These are phyloP conservation scores for Scolopax bukidnonensis DNA, from an alignment of 2,797 vertebrate genomes.

Conservation along the genomic window DNA sequence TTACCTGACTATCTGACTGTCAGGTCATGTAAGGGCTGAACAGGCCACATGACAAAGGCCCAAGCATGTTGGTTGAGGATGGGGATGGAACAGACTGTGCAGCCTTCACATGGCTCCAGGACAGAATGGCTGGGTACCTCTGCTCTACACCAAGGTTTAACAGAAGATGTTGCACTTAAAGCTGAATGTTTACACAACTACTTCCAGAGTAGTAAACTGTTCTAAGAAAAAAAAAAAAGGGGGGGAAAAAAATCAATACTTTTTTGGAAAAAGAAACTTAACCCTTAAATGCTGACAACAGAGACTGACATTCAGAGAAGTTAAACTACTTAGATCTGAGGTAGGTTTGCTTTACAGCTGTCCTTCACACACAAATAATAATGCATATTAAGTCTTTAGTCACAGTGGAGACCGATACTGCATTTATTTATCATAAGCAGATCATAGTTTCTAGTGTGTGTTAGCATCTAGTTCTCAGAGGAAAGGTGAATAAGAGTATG, in stretches of 20 bases:
- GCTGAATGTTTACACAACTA: background rate
- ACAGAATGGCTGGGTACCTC: background rate
- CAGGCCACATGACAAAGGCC: accelerated
- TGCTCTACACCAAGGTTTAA: background rate
- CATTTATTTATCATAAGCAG: background rate
- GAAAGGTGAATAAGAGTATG: background rate
- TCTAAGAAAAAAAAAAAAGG: background rate
- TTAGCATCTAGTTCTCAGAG: background rate
- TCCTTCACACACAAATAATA: background rate
- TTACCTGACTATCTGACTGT: background rate
- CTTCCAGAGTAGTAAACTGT: background rate
- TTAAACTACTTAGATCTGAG: background rate
- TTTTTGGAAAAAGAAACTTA: background rate
- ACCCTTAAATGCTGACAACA: background rate
- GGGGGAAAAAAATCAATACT: background rate
- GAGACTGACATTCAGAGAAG: background rate
- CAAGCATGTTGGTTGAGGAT: background rate
- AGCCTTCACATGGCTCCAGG: background rate
- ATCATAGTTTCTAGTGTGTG: background rate
- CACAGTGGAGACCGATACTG: background rate
- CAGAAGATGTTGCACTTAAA: background rate
- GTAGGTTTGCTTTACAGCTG: background rate
- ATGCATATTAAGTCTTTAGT: background rate
- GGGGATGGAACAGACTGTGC: background rate
- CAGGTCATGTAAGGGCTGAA: background rate